These are phyloP conservation scores for Eremophila alpestris DNA, from an alignment of 2,797 vertebrate species.

Conservation along the genomic window DNA sequence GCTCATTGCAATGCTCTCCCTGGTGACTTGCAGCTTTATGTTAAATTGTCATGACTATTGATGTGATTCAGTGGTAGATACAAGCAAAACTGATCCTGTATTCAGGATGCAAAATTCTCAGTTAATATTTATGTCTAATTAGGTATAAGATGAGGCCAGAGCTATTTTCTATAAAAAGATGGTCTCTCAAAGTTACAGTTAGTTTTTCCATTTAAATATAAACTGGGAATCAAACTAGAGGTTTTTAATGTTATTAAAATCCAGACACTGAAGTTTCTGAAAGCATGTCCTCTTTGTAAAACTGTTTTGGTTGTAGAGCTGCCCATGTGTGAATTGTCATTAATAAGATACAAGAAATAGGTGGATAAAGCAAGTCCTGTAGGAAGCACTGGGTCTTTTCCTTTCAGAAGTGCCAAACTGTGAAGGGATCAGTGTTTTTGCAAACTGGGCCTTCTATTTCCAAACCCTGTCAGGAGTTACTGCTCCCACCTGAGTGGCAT, in stretches of 20 bases:
- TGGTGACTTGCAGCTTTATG: not conserved
- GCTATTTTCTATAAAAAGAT: conserved; percentile 1
- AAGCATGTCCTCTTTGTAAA: not conserved
- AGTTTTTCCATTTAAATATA: not conserved
- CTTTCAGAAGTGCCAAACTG: not conserved
- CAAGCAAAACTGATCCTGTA: conserved; percentile 18
- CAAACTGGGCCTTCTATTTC: not conserved
- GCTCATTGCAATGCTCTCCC: conserved; percentile 12
- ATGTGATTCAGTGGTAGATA: not conserved
- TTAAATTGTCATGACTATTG: not conserved
- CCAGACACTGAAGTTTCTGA: not conserved
- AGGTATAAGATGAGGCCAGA: not conserved
- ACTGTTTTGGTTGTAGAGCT: not conserved
- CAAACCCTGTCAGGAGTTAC: not conserved
- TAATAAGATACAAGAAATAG: not conserved
- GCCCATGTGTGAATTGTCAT: not conserved
- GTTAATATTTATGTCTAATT: conserved; percentile 40
- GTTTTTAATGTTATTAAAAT: not conserved
- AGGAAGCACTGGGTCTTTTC: not conserved
- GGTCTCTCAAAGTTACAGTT: not conserved
- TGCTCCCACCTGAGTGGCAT: not conserved
- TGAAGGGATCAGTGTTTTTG: not conserved
- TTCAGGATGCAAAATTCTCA: not conserved
- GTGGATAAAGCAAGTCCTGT: not conserved
- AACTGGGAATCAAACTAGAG: not conserved